These are phyloP conservation scores for Haemorhous mexicanus DNA, from an alignment of 2,113 vertebrate species.

Conservation along the genomic window DNA sequence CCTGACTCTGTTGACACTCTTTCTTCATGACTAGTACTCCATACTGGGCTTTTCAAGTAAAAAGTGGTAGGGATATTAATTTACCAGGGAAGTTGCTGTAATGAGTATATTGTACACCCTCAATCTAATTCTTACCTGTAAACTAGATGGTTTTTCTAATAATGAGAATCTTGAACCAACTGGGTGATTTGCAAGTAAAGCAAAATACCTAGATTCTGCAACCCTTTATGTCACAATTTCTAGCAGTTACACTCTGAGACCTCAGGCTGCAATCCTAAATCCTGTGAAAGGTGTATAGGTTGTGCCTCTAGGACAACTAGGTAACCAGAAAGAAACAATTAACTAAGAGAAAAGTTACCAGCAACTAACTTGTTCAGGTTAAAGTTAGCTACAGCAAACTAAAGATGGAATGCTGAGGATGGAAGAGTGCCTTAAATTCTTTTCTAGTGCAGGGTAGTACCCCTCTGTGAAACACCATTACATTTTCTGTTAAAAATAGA, in stretches of 20 bases:
- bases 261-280: background rate
- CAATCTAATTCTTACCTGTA: background rate
- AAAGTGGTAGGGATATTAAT: background rate
- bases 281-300: background rate
- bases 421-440: background rate
- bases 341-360: background rate
- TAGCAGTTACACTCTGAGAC: background rate
- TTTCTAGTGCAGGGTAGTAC: background rate
- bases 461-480: background rate
- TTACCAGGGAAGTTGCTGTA: background rate
- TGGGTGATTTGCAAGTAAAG: background rate
- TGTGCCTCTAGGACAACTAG: too few relatives aligned
- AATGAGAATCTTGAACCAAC: background rate
- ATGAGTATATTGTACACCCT: background rate
- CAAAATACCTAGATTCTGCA: background rate
- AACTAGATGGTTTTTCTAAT: background rate
- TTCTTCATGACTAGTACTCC: background rate
- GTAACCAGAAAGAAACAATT: background rate
- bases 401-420: background rate
- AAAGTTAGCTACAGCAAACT: background rate
- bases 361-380: background rate
- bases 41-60: background rate
- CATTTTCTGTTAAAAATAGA: background rate
- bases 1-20: background rate
- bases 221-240: background rate